Conservation (phyloP, 2,797 vertebrate genomes). For the Myotis myotis region DNA sequence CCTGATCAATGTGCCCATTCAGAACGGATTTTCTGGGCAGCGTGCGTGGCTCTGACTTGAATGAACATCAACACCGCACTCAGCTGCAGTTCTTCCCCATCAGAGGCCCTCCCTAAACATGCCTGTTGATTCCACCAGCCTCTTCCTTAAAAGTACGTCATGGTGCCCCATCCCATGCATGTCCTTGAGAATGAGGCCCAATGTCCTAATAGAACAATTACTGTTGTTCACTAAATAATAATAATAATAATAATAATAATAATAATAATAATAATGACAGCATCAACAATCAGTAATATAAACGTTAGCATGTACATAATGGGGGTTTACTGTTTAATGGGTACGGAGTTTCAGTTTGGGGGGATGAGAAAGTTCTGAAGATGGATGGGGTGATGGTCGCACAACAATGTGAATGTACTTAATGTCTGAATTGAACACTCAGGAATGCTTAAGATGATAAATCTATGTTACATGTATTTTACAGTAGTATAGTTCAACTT, state of each 20-base stretch:
- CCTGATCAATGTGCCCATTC: conserved; percentile 62
- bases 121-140: background rate
- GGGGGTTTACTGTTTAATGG: background rate
- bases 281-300: background rate
- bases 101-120: background rate
- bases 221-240: background rate
- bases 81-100: background rate
- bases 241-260: too few species aligned
- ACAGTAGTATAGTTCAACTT: background rate
- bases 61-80: background rate
- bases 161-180: background rate
- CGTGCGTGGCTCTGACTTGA: conserved; percentile 15
- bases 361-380: background rate
- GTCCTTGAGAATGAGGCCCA: background rate
- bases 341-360: background rate
- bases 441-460: background rate
- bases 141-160: background rate
- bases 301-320: background rate
- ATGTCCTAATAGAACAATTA: background rate
- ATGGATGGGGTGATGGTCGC: background rate
- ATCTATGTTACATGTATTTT: background rate
- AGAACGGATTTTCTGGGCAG: conserved; percentile 41
- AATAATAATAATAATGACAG: background rate
- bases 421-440: background rate
- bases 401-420: background rate